These are phyloP conservation scores for Microplitis mediator DNA, from an alignment of 1,140 invertebrate species.

Conservation along the genomic window DNA sequence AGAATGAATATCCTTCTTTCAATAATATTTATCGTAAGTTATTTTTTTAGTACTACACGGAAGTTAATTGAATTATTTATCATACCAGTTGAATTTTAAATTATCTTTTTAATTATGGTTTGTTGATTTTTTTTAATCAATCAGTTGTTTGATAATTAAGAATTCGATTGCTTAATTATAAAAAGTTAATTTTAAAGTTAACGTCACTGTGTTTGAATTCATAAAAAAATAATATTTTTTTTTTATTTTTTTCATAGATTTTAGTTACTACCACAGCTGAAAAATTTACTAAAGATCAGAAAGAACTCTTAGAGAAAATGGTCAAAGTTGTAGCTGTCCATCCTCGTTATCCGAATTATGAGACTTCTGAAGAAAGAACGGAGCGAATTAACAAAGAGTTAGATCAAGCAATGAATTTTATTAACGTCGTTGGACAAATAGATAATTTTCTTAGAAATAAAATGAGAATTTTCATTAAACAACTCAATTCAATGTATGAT, in stretches of 20 bases:
- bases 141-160: not conserved
- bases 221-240: not conserved
- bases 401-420: slow-evolving; percentile 47
- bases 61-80: not conserved
- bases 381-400: slow-evolving; percentile 44
- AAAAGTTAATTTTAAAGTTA: not conserved
- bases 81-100: not conserved
- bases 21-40: slow-evolving; percentile 19
- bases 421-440: slow-evolving; percentile 49
- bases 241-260: not conserved
- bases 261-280: slow-evolving; percentile 5
- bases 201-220: not conserved
- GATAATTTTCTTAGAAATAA: slow-evolving; percentile 48
- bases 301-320: slow-evolving; percentile 31
- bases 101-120: not conserved
- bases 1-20: not conserved
- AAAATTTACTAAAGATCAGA: slow-evolving; percentile 37
- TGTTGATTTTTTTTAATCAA: not conserved
- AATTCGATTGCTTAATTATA: not conserved
- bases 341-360: not conserved
- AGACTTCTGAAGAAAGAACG: slow-evolving; percentile 21
- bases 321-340: slow-evolving; percentile 19
- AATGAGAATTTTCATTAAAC: slow-evolving; percentile 43
- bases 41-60: not conserved
- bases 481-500: slow-evolving; percentile 44